phyloP scores from a whole-genome alignment of 2,888 invertebrate genomes.

The Drosophila monieri region DNA sequence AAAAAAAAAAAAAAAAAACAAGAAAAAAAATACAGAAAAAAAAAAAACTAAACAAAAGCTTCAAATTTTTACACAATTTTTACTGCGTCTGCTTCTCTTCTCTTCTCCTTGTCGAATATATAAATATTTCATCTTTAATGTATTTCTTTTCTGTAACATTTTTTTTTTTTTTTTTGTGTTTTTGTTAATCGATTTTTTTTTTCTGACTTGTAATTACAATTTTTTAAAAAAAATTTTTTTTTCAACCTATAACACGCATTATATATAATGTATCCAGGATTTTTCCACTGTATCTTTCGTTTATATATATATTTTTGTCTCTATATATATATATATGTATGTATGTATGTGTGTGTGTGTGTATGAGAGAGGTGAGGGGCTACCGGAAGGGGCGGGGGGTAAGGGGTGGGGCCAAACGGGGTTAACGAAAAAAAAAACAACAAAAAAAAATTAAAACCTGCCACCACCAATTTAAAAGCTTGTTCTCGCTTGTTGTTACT shows the following conservation, averaged over 20 bases:
- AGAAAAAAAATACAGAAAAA: too few species aligned
- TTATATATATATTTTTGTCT: not conserved
- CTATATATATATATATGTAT: constrained; percentile 2
- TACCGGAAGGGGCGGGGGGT: not conserved
- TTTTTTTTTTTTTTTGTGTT: not conserved
- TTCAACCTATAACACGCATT: constrained; percentile 82
- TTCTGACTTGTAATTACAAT: constrained; percentile 2
- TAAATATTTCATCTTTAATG: not conserved
- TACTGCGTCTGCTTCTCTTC: not conserved
- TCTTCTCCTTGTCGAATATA: not conserved
- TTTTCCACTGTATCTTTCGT: constrained; percentile 12
- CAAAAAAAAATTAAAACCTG: constrained; percentile 19
- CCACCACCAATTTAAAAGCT: constrained; percentile 42
- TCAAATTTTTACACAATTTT: not conserved
- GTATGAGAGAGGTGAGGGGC: not conserved
- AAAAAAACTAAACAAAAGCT: not conserved
- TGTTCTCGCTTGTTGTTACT: constrained; percentile 22
- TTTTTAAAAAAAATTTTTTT: too few species aligned
- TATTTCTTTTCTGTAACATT: not conserved
- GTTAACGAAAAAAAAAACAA: constrained; percentile 14
- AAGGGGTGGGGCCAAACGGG: constrained; percentile 33
- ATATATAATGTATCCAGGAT: constrained; percentile 64
- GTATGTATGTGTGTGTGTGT: constrained; percentile 6
- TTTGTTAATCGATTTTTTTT: not conserved
- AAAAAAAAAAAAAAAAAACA: not conserved